phyloP scores from a whole-genome alignment of 2,113 vertebrate species.

The Falco punctatus region DNA sequence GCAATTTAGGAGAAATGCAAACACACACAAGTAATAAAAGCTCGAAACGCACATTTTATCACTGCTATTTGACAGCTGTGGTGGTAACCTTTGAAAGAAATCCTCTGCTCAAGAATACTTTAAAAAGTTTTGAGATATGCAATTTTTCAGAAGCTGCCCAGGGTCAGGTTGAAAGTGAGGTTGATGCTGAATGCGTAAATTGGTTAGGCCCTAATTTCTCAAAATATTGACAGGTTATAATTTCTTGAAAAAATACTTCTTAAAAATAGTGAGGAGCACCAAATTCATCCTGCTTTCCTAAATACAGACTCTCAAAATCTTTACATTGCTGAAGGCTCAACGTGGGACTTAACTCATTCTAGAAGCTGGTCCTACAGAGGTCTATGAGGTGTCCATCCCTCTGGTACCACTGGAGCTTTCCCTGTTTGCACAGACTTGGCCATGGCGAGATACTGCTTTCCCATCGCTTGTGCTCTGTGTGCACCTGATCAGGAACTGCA shows the following conservation, averaged over 20 bases:
- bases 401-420: neutral
- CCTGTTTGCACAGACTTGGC: neutral
- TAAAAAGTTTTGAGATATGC: neutral
- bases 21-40: neutral
- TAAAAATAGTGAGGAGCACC: neutral
- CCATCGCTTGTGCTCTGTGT: neutral
- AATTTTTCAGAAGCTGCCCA: neutral
- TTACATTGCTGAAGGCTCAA: neutral
- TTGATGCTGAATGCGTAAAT: neutral
- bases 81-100: neutral
- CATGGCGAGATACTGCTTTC: neutral
- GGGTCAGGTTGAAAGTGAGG: neutral
- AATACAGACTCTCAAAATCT: neutral
- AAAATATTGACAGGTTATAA: neutral
- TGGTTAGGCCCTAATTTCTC: neutral
- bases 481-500: neutral
- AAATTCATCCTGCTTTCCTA: neutral
- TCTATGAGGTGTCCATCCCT: neutral
- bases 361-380: neutral
- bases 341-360: neutral
- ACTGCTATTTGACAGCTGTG: neutral
- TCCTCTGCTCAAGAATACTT: neutral
- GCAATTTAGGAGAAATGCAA: neutral
- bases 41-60: neutral
- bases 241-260: neutral